Evolutionary conservation across 1,140 invertebrate species (phyloP).

Genomic region (Drosophila parvula): DNA sequence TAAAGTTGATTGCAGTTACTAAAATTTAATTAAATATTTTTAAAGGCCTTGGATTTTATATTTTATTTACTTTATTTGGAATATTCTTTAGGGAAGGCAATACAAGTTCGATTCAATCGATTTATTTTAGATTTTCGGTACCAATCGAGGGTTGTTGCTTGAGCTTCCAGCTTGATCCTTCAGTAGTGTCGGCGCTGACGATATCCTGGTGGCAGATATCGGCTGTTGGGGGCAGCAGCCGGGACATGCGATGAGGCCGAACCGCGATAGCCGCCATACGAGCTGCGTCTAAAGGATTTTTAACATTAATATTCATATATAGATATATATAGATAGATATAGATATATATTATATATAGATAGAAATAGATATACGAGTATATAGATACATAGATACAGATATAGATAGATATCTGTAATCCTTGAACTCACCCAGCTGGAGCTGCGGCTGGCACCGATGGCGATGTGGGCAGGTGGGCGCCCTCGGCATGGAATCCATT

Average conservation of each 20-base stretch:
- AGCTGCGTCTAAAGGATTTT: conserved; percentile 29
- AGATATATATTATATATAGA: too few relatives aligned
- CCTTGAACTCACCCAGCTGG: conserved; percentile 20
- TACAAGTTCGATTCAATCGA: not conserved
- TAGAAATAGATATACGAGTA: too few relatives aligned
- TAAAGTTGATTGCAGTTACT: not conserved
- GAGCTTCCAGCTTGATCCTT: not conserved
- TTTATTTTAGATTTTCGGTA: conserved; percentile 6
- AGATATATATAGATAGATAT: not conserved
- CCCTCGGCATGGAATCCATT: conserved; percentile 87
- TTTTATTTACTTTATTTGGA: conserved; percentile 3
- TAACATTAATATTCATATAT: not conserved
- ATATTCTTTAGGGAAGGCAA: not conserved
- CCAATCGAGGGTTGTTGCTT: not conserved
- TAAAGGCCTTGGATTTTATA: not conserved
- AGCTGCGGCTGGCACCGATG: conserved; percentile 84
- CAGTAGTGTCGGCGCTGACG: conserved; percentile 69
- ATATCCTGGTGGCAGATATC: conserved; percentile 67
- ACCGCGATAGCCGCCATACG: conserved; percentile 55
- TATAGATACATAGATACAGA: not conserved
- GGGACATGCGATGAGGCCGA: conserved; percentile 45
- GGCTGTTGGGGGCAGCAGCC: conserved; percentile 39
- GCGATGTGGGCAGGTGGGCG: conserved; percentile 91
- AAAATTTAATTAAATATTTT: not conserved
- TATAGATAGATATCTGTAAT: not conserved